phyloP scores from a whole-genome alignment of 2,113 vertebrate genomes.

The Leptobrachium leishanense region DNA sequence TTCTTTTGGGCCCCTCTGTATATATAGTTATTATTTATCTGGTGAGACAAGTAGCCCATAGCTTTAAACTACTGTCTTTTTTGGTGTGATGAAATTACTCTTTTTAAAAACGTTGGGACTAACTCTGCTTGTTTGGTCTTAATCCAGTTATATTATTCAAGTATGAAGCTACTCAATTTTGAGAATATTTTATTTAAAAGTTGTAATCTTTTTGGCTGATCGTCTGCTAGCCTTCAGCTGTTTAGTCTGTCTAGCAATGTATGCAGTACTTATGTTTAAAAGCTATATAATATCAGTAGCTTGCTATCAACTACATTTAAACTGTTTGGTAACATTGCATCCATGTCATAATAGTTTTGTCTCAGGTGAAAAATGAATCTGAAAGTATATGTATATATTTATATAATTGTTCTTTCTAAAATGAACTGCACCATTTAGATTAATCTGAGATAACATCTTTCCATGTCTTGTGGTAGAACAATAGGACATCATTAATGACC shows the following conservation, averaged over 20 bases:
- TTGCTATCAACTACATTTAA: not conserved
- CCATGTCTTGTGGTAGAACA: not conserved
- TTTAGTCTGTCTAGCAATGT: slow-evolving; percentile 36
- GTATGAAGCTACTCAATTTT: not conserved
- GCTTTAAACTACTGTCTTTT: too few relatives aligned
- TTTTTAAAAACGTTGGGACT: too few relatives aligned
- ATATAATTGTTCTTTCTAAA: not conserved
- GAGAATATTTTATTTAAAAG: not conserved
- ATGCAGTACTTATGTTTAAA: slow-evolving; percentile 15
- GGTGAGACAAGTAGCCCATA: too few relatives aligned
- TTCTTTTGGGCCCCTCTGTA: too few relatives aligned
- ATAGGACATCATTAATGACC: too few relatives aligned
- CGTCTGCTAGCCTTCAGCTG: not conserved
- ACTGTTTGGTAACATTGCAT: not conserved
- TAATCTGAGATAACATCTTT: not conserved
- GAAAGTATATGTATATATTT: slow-evolving; percentile 1
- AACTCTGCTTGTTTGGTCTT: too few relatives aligned
- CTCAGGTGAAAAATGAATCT: slow-evolving; percentile 16
- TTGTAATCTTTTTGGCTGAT: slow-evolving; percentile 1
- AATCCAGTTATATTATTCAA: not conserved
- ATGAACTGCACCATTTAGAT: not conserved
- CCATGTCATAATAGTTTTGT: slow-evolving; percentile 35
- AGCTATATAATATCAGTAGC: slow-evolving; percentile 34
- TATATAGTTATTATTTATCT: too few relatives aligned
- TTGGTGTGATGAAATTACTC: too few relatives aligned